Base-by-base conservation (phyloP, 2,797 vertebrate species). In the Pagetopsis macropterus region DNA sequence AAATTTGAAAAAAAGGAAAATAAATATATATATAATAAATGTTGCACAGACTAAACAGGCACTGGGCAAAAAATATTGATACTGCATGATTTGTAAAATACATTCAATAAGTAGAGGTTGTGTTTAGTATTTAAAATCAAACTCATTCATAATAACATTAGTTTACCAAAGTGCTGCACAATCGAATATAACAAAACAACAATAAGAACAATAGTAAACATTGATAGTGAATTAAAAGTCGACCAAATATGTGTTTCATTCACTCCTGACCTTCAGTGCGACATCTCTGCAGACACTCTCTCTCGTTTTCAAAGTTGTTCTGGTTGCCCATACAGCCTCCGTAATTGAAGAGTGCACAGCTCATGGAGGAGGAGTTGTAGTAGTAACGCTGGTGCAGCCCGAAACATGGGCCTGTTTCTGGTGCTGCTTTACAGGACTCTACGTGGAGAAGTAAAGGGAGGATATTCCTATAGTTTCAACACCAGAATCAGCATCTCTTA, bases 301-400 rank as follows among this genome's bases (percentile, higher is more conserved):
- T 96, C 87, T 98, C 96, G 0, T 76, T 91, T 14, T 3, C 0
- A 63, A 98, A 99, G 89, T 97, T 98, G 91, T 99, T 99, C 77
- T 93, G 89, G 0, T 98, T 99, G 31, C 97, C 97, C 80, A 96
- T 6, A 49, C 98, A 99, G 33, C 98, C 98, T 0, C 98, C 97
- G 0, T 88, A 99, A 0, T 82, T 83, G 88, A 99, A 99, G 2
- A 52, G 14, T 48, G 96, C 93, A 0, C 98, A 99, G 72, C 89
- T 93, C 96, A 97, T 96, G 31, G 95, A 95, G 1, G 96, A 84
- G 1, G 94, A 90, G 19, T 99, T 99, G 86, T 97, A 98, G 94
- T 93, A 95, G 85, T 88, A 97, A 13, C 93, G 94, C 0, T 12
- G 21, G 0, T 58, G 0, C 46, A 93, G 15, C 37, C 96, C 97